Percentiles rank a stretch among this genome's conserved stretches.
These are phyloP conservation scores for Apodemus speciosus DNA, from an alignment of 2,113 vertebrate genomes.

Conservation along the genomic window DNA sequence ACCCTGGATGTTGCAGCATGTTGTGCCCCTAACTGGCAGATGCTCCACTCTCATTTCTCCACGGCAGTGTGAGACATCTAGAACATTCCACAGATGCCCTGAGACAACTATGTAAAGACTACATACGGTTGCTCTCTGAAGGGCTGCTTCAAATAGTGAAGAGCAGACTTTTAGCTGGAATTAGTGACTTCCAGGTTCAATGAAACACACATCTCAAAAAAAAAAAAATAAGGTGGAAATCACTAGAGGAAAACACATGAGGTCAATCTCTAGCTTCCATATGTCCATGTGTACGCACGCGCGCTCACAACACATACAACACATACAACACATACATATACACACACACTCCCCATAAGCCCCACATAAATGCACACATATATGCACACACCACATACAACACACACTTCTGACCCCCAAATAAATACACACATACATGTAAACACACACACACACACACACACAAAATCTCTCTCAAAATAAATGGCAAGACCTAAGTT, in stretches of 20 bases:
- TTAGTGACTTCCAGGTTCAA: not conserved
- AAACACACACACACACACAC: not conserved
- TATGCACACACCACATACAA: not conserved
- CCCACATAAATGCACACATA: too few species aligned
- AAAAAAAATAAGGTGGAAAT: not conserved
- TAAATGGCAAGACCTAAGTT: not conserved
- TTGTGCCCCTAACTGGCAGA: not conserved
- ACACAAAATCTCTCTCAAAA: not conserved
- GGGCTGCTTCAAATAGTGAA: not conserved
- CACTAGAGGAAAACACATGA: not conserved
- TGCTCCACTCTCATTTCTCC: not conserved
- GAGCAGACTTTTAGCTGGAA: not conserved
- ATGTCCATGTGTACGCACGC: not conserved
- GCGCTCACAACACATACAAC: not conserved
- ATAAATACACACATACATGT: not conserved
- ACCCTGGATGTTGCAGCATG: too few species aligned
- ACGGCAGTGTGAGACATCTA: not conserved
- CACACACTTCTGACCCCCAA: not conserved
- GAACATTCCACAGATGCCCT: not conserved
- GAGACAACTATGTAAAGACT: not conserved
- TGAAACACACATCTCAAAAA: not conserved
- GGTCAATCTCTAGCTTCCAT: not conserved
- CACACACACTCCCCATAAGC: not conserved
- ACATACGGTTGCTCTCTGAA: not conserved
- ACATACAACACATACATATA: not conserved